Conservation (phyloP, 2,113 vertebrate species). For the Chauna torquata region DNA sequence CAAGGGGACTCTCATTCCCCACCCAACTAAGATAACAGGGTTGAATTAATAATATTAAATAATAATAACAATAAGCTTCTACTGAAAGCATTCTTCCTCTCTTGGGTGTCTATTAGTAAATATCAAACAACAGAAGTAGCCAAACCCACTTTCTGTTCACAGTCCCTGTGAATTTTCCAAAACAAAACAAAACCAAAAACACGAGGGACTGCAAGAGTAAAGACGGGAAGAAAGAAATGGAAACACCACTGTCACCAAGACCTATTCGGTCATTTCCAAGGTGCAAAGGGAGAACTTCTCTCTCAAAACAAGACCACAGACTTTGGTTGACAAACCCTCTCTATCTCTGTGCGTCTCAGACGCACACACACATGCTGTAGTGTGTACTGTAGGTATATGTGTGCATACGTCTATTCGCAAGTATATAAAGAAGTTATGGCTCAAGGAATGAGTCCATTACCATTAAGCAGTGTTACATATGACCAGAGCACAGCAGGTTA, state of each 20-base stretch:
- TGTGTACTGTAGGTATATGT: fast-evolving
- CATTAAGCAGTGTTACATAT: fast-evolving
- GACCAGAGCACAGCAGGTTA: neutral
- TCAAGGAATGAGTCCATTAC: fast-evolving
- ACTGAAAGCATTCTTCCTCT: neutral
- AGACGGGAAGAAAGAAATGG: neutral
- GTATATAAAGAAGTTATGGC: fast-evolving
- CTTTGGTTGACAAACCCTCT: neutral
- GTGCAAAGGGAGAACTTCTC: neutral
- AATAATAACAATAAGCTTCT: neutral
- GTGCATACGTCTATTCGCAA: fast-evolving
- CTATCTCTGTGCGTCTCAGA: neutral
- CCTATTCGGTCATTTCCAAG: neutral
- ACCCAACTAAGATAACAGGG: too few species aligned
- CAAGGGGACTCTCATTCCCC: too few species aligned
- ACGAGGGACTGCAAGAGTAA: too few species aligned
- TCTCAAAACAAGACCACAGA: neutral
- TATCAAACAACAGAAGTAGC: neutral
- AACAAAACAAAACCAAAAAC: too few species aligned
- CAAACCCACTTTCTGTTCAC: neutral
- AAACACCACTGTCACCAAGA: neutral
- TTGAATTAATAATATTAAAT: neutral
- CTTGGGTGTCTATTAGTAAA: neutral
- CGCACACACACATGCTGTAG: neutral
- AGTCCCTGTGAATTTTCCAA: neutral